phyloP scores from a whole-genome alignment of 2,888 invertebrate species.

The Cynaeus angustus region DNA sequence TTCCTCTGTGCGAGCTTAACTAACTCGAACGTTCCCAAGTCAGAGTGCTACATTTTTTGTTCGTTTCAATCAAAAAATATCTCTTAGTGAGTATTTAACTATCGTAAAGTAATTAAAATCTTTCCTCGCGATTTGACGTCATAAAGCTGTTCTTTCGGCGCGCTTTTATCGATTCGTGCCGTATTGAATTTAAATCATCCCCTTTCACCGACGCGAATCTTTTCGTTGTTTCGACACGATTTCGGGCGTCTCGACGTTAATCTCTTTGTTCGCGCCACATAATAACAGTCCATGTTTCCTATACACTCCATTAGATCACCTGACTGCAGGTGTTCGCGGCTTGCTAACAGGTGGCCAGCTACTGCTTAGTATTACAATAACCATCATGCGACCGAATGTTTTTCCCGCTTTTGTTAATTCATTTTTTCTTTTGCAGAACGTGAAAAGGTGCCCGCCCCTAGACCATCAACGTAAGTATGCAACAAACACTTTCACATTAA shows the following conservation, averaged over 20 bases:
- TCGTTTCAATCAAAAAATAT: background rate
- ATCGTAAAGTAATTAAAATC: background rate
- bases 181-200: conserved; percentile 19
- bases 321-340: conserved; percentile 63
- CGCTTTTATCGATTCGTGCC: conserved; percentile 13
- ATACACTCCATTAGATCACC: conserved; percentile 54
- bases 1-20: background rate
- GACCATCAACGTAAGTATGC: conserved; percentile 73
- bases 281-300: conserved; percentile 47
- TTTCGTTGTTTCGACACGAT: background rate
- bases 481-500: conserved; percentile 41
- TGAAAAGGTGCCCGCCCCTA: conserved; percentile 69
- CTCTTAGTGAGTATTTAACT: background rate
- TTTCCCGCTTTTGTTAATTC: conserved; percentile 19
- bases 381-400: conserved; percentile 18
- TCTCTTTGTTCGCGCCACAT: conserved; percentile 46
- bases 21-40: background rate
- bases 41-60: background rate
- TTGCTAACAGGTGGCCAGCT: conserved; percentile 52
- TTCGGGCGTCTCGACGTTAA: conserved; percentile 42
- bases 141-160: conserved; percentile 2
- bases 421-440: conserved; percentile 70
- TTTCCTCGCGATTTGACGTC: background rate
- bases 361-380: conserved; percentile 23
- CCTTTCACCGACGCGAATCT: background rate